These are phyloP conservation scores for Tragulus kanchil DNA, from an alignment of 2,113 vertebrate genomes.

Conservation along the genomic window DNA sequence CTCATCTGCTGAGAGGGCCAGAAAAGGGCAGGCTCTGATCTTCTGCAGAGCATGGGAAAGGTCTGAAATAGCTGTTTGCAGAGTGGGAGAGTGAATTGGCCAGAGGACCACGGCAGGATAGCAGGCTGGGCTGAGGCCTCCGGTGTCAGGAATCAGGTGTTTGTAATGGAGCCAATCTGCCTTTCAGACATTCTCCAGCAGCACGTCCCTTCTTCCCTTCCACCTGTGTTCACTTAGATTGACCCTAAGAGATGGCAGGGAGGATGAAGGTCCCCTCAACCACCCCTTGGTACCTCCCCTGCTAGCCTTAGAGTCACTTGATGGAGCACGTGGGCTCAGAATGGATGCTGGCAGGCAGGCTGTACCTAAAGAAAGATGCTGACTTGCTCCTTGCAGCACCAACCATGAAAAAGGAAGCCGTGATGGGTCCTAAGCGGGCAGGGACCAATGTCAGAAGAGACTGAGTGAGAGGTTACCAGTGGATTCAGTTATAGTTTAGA, in stretches of 20 bases:
- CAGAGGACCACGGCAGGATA: rapidly evolving
- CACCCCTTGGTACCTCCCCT: background rate
- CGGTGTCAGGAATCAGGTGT: no score
- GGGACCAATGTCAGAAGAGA: background rate
- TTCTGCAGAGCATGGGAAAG: background rate
- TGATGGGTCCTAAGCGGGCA: background rate
- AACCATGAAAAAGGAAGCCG: rapidly evolving
- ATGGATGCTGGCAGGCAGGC: background rate
- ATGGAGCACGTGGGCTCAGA: background rate
- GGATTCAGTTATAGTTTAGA: background rate
- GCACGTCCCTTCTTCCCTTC: background rate
- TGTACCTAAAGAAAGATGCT: background rate
- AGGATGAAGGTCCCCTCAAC: background rate
- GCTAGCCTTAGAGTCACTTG: background rate
- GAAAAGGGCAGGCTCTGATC: background rate
- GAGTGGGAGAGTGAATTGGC: background rate
- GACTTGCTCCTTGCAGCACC: background rate
- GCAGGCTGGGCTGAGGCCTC: background rate
- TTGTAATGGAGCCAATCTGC: background rate
- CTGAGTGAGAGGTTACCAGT: background rate
- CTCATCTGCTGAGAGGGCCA: background rate
- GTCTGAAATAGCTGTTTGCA: background rate
- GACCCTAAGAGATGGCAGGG: background rate
- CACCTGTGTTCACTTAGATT: background rate
- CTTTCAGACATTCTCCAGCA: background rate